These are phyloP conservation scores for Nomada hirtipes DNA, from an alignment of 2,888 invertebrate genomes.

Conservation along the genomic window DNA sequence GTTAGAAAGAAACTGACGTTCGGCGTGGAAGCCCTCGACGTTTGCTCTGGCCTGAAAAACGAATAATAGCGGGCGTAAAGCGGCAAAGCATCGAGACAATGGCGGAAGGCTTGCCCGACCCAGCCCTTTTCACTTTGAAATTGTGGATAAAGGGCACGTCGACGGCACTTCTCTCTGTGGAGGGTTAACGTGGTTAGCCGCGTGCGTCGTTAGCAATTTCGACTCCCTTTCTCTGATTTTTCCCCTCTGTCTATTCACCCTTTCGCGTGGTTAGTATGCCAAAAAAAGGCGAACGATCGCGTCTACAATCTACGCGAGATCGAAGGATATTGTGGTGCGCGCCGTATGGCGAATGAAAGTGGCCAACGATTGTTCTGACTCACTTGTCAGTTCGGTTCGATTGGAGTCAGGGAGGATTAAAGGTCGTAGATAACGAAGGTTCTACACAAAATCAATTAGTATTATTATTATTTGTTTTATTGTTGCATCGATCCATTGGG, in stretches of 20 bases:
- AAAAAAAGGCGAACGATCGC: conserved; percentile 34
- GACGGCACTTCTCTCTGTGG: conserved; percentile 51
- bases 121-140: conserved; percentile 65
- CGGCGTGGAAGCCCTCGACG: conserved; percentile 46
- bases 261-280: conserved; percentile 34
- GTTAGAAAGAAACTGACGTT: too few species aligned
- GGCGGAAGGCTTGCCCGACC: conserved; percentile 45
- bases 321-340: conserved; percentile 2
- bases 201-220: conserved; percentile 66
- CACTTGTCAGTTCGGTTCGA: background rate
- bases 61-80: conserved; percentile 57
- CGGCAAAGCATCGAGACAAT: conserved; percentile 59
- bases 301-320: background rate
- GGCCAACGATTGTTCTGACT: background rate
- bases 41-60: conserved; percentile 42
- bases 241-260: conserved; percentile 35
- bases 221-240: conserved; percentile 56
- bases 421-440: background rate
- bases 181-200: conserved; percentile 61
- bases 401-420: background rate
- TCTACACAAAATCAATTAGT: too few species aligned
- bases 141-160: conserved; percentile 58
- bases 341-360: conserved; percentile 2
- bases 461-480: too few species aligned
- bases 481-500: too few species aligned